A percentile compares a stretch with the other conserved stretches of the same genome.
Evolutionary conservation across 1,140 invertebrate genomes (phyloP).

Genomic region (Trachymyrmex septentrionalis): DNA sequence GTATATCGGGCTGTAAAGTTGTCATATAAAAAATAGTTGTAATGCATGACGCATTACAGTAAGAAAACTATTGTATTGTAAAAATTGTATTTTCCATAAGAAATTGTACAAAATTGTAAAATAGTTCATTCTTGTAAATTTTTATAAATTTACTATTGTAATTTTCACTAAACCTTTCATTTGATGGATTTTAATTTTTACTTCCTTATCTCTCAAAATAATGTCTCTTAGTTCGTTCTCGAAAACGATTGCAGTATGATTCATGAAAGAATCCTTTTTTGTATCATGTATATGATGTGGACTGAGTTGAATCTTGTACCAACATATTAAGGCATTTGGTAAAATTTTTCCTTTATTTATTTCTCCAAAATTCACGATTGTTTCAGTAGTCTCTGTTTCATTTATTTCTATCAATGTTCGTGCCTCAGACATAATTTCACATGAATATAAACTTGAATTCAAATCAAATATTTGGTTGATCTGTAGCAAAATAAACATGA

Average conservation of each 20-base stretch:
- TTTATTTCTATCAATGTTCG: constrained; percentile 75
- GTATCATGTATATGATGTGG: constrained; percentile 71
- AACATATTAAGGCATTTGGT: constrained; percentile 82
- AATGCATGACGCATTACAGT: not conserved
- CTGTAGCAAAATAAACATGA: constrained; percentile 67
- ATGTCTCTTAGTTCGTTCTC: constrained; percentile 72
- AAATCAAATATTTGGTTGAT: constrained; percentile 81
- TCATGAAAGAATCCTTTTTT: constrained; percentile 79
- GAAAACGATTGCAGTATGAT: constrained; percentile 80
- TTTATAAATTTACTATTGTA: constrained; percentile 62
- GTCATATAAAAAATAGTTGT: constrained; percentile 7
- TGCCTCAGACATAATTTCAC: constrained; percentile 70
- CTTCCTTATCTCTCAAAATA: constrained; percentile 65
- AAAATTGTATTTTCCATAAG: constrained; percentile 42
- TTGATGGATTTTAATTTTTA: constrained; percentile 77
- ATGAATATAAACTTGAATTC: constrained; percentile 77
- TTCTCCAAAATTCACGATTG: constrained; percentile 75
- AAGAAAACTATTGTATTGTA: constrained; percentile 36
- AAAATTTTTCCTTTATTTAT: constrained; percentile 61
- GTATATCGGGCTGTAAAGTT: not conserved
- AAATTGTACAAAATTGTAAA: constrained; percentile 34
- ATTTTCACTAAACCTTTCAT: constrained; percentile 75
- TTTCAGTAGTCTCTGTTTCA: constrained; percentile 70
- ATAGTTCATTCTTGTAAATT: constrained; percentile 61
- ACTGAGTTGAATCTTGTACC: constrained; percentile 78